These are phyloP conservation scores for Matsumyia berberina DNA, from an alignment of 2,888 invertebrate species.

Conservation along the genomic window DNA sequence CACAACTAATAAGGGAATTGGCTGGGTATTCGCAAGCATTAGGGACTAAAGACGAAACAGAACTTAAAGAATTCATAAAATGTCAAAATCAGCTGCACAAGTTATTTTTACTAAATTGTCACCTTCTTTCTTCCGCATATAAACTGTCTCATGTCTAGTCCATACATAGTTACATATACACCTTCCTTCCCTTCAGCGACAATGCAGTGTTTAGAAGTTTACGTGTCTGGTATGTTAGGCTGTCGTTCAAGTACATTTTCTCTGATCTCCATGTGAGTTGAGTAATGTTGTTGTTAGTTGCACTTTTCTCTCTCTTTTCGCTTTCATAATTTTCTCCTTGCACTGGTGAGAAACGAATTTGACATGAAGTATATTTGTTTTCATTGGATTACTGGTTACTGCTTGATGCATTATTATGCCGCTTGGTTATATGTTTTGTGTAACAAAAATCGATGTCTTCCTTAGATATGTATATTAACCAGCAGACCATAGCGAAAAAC, in stretches of 20 bases:
- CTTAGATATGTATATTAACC: slow-evolving; percentile 1
- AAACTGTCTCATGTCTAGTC: slow-evolving; percentile 18
- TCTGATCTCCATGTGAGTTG: background rate
- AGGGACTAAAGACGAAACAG: background rate
- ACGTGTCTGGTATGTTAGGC: background rate
- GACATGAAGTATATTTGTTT: slow-evolving; percentile 5
- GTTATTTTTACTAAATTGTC: slow-evolving; percentile 6
- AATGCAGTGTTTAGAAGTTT: slow-evolving; percentile 4
- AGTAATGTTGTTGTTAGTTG: too few species aligned
- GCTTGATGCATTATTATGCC: too few species aligned
- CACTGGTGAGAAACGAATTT: background rate
- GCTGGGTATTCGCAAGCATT: slow-evolving; percentile 21
- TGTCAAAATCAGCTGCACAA: slow-evolving; percentile 12
- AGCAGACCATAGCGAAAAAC: slow-evolving; percentile 12
- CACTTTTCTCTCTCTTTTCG: background rate
- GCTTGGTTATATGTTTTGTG: slow-evolving; percentile 12
- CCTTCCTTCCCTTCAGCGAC: background rate
- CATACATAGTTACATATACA: slow-evolving; percentile 18
- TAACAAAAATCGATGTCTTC: slow-evolving; percentile 10
- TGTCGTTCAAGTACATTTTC: slow-evolving; percentile 12
- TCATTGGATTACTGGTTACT: background rate
- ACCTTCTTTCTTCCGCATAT: background rate
- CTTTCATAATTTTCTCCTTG: slow-evolving; percentile 5
- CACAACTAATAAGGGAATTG: background rate
- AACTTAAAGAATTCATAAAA: too few species aligned